phyloP scores from a whole-genome alignment of 2,888 invertebrate species.

The Tethea ocularis region DNA sequence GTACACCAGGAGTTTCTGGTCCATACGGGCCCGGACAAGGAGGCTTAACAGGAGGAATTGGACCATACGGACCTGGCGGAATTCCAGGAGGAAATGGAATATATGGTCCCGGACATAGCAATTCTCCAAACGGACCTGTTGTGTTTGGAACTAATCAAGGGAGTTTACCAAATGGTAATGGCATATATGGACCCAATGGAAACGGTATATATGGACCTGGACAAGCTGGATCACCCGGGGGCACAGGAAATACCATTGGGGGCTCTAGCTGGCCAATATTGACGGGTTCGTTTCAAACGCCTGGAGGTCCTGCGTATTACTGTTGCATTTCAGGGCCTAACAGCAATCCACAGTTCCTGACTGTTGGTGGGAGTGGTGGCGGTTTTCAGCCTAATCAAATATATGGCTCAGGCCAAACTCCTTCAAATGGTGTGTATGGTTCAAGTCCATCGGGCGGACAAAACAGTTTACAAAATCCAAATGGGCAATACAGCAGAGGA shows the following conservation, averaged over 20 bases:
- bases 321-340: slow-evolving; percentile 48
- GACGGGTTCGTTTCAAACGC: slow-evolving; percentile 35
- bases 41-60: neutral
- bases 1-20: neutral
- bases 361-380: slow-evolving; percentile 20
- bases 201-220: neutral
- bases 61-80: neutral
- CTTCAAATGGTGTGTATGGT: slow-evolving; percentile 17
- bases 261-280: slow-evolving; percentile 38
- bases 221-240: slow-evolving; percentile 10
- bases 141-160: neutral
- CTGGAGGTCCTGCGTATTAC: slow-evolving; percentile 47
- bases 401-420: neutral
- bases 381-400: neutral
- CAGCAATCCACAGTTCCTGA: slow-evolving; percentile 33
- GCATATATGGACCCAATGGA: neutral
- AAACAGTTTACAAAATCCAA: neutral
- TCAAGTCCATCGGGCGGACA: slow-evolving; percentile 9
- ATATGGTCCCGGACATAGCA: neutral
- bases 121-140: neutral
- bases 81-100: neutral
- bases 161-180: neutral
- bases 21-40: slow-evolving; percentile 8
- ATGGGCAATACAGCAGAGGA: neutral
- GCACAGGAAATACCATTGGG: slow-evolving; percentile 10